phyloP scores from a whole-genome alignment of 92 coral and sea anemone species.

The Desmophyllum pertusum region DNA sequence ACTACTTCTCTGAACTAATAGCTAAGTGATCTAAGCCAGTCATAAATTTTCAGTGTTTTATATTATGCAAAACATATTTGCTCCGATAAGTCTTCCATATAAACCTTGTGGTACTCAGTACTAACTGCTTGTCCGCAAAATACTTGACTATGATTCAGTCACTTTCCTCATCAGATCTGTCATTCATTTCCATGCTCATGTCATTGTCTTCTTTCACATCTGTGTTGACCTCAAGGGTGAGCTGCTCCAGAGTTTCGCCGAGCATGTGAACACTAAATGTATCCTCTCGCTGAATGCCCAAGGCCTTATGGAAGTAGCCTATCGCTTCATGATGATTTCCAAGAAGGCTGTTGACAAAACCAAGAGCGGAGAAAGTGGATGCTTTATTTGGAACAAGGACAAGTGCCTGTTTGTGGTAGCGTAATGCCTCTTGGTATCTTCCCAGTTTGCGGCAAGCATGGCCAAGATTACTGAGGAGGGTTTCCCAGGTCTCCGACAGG shows the following conservation, averaged over 20 bases:
- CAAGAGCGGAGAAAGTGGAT: slow-evolving; percentile 91
- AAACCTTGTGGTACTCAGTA: too few species aligned
- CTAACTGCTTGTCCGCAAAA: background rate
- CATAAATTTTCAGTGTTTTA: too few species aligned
- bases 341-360: slow-evolving; percentile 89
- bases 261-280: slow-evolving; percentile 99
- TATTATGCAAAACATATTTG: too few species aligned
- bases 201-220: slow-evolving; percentile 67
- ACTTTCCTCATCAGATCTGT: slow-evolving; percentile 78
- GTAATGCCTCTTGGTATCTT: slow-evolving; percentile 87
- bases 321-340: slow-evolving; percentile 95
- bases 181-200: slow-evolving; percentile 83
- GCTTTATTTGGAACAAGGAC: slow-evolving; percentile 93
- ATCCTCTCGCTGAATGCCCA: slow-evolving; percentile 94
- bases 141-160: slow-evolving; percentile 2
- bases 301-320: slow-evolving; percentile 94
- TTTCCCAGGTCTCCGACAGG: slow-evolving; percentile 93
- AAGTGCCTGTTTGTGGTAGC: slow-evolving; percentile 90
- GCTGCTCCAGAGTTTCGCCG: slow-evolving; percentile 92
- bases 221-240: slow-evolving; percentile 72
- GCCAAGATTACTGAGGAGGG: slow-evolving; percentile 91
- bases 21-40: too few species aligned
- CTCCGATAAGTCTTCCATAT: too few species aligned
- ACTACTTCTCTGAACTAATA: too few species aligned
- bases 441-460: slow-evolving; percentile 94